Base-by-base conservation (phyloP, 2,888 invertebrate genomes). In the Axea sp. region DNA sequence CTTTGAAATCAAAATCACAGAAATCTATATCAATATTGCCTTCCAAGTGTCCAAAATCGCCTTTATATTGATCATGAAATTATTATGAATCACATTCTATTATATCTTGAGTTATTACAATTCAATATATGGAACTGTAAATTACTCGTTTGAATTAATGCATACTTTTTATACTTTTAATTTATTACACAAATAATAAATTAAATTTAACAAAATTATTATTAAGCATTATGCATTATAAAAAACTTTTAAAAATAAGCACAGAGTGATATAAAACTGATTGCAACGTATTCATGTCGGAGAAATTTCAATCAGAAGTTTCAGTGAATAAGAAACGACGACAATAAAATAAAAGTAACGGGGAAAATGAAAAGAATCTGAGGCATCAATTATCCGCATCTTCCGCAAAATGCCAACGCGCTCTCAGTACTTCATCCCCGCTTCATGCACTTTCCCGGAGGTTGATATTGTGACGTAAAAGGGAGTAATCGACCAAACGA, bases 391-490 rank as follows among this genome's bases (percentile, higher is more conserved):
- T 77, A 78, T 75, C 75, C 43, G 67, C 53, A 62, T 73, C 64
- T 74, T 74, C 62, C 64, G 69, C 71, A 72, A 77, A 80, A 77
- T 79, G 77, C 76, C 78, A 80, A 73, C 64, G 62, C 75, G 77
- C 77, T 79, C 76, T 73, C 76, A 79, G 76, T 80, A 71, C 57
- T 30, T 31, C 45, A 60, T 37, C 72, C 60, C 55, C 43, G 53
- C 57, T 41, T 59, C 53, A 49, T 53, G 67, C 45, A 76, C 76
- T 77, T 79, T 77, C 76, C 67, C 73, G 60, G 59, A 59, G 39
- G 51, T 62, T 60, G 74, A 76, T 77, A 77, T 76, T 75, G 73
- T 74, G 75, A 77, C 73, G 76, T 76, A 77, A 78, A 78, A 57
- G 71, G 72, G 53, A 75, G 77, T 76, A 78, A 77, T 77, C 78